These are phyloP conservation scores for Mylabris phalerata DNA, from an alignment of 1,140 invertebrate genomes.

Conservation along the genomic window DNA sequence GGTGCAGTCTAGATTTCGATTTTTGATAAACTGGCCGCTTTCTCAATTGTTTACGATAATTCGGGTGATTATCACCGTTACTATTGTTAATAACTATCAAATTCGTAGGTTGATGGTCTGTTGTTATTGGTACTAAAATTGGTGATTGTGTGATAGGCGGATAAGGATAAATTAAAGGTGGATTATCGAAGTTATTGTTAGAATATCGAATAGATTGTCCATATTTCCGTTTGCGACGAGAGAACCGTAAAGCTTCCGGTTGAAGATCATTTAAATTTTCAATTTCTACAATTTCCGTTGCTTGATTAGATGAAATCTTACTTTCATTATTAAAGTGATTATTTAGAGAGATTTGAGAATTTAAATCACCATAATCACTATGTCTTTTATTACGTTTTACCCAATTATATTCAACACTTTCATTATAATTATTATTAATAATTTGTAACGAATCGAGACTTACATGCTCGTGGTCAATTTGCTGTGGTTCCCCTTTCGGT, in stretches of 20 bases:
- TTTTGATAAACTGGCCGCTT: background rate
- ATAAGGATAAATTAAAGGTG: background rate
- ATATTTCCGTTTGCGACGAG: background rate
- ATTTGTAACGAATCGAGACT: too few species aligned
- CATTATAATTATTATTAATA: too few species aligned
- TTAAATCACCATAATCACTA: background rate
- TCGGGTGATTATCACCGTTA: background rate
- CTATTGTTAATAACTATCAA: conserved; percentile 16
- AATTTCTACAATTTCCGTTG: too few species aligned
- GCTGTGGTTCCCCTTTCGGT: too few species aligned
- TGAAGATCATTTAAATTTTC: background rate
- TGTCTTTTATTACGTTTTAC: background rate
- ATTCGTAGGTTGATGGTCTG: conserved; percentile 2
- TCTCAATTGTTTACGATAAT: too few species aligned
- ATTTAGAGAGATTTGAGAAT: background rate
- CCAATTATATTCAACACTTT: background rate
- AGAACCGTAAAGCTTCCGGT: conserved; percentile 1
- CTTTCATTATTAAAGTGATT: background rate
- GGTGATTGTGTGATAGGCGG: background rate
- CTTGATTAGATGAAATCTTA: background rate
- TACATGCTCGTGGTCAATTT: too few species aligned
- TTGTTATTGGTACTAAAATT: conserved; percentile 1
- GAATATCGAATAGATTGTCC: background rate
- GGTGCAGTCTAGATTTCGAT: background rate
- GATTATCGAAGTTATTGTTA: conserved; percentile 3